These are phyloP conservation scores for Cosmorhoe ocellata DNA, from an alignment of 2,888 invertebrate species.

Conservation along the genomic window DNA sequence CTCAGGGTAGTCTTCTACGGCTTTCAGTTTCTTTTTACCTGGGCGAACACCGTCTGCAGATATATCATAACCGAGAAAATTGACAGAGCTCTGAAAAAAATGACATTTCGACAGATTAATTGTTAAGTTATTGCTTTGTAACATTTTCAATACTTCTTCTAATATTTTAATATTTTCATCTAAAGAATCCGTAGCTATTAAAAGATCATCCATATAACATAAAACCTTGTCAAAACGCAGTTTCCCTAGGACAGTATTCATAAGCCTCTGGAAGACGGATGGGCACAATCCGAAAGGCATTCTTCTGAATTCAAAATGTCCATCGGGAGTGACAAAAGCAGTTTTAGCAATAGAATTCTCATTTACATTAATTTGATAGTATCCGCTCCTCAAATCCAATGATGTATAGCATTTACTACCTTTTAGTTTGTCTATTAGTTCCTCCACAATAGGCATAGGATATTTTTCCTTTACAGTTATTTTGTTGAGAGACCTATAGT, in stretches of 20 bases:
- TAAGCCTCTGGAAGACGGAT: conserved; percentile 14
- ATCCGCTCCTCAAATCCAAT: too few relatives aligned
- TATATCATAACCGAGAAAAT: conserved; percentile 30
- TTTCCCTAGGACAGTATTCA: conserved; percentile 14
- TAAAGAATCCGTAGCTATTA: background rate
- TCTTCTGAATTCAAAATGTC: conserved; percentile 2
- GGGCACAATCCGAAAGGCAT: conserved; percentile 13
- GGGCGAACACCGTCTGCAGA: conserved; percentile 24
- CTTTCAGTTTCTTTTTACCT: conserved; percentile 27
- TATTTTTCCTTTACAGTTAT: too few relatives aligned
- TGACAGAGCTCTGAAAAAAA: too few relatives aligned
- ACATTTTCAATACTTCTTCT: conserved; percentile 12
- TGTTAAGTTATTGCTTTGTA: conserved; percentile 27
- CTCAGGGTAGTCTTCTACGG: conserved; percentile 28
- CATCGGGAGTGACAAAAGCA: too few relatives aligned
- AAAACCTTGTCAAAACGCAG: too few relatives aligned
- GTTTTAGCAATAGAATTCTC: too few relatives aligned
- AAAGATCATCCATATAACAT: conserved; percentile 18
- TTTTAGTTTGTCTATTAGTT: too few relatives aligned
- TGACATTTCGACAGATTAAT: conserved; percentile 39
- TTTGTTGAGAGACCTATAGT: too few relatives aligned
- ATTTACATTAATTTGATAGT: too few relatives aligned
- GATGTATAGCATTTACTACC: too few relatives aligned
- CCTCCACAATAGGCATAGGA: too few relatives aligned
- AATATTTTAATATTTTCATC: conserved; percentile 10